Conservation (phyloP, 2,888 invertebrate genomes). For the Harpalus rubripes region DNA sequence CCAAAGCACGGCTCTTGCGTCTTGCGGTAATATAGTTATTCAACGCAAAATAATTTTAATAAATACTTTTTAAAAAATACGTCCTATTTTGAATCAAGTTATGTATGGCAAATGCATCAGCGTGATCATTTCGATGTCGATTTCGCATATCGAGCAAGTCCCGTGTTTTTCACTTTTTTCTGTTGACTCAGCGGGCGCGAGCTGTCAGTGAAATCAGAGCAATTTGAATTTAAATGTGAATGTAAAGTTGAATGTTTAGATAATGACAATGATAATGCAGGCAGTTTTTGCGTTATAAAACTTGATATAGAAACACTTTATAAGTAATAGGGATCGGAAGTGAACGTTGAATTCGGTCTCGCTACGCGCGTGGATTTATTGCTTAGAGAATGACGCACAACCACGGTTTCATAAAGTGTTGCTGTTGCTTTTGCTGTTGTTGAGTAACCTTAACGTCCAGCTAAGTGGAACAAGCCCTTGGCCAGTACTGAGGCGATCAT, state of each 20-base stretch:
- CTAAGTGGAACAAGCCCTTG: conserved; percentile 61
- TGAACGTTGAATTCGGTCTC: conserved; percentile 51
- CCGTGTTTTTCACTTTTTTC: conserved; percentile 41
- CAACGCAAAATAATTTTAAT: conserved; percentile 46
- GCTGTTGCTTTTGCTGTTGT: conserved; percentile 26
- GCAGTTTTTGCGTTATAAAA: conserved; percentile 56
- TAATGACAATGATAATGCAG: conserved; percentile 44
- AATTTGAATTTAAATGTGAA: conserved; percentile 41
- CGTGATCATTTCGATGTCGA: conserved; percentile 30
- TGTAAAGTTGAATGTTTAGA: conserved; percentile 32
- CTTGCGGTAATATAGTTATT: conserved; percentile 43
- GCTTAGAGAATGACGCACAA: conserved; percentile 65
- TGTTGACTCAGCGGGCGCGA: conserved; percentile 30
- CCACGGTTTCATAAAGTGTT: conserved; percentile 53
- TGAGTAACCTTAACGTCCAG: conserved; percentile 43
- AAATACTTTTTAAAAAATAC: conserved; percentile 25
- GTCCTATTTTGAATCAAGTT: conserved; percentile 18
- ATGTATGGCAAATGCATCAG: conserved; percentile 43
- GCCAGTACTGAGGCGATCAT: conserved; percentile 63
- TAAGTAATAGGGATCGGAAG: conserved; percentile 57
- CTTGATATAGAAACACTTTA: conserved; percentile 57
- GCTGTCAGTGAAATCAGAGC: conserved; percentile 46
- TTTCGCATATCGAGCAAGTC: conserved; percentile 41
- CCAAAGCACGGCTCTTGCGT: conserved; percentile 56
- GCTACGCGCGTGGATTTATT: conserved; percentile 65